A percentile compares a stretch with the other conserved stretches of the same genome.
phyloP scores from a whole-genome alignment of 1,140 invertebrate species.

The Vollenhovia emeryi region DNA sequence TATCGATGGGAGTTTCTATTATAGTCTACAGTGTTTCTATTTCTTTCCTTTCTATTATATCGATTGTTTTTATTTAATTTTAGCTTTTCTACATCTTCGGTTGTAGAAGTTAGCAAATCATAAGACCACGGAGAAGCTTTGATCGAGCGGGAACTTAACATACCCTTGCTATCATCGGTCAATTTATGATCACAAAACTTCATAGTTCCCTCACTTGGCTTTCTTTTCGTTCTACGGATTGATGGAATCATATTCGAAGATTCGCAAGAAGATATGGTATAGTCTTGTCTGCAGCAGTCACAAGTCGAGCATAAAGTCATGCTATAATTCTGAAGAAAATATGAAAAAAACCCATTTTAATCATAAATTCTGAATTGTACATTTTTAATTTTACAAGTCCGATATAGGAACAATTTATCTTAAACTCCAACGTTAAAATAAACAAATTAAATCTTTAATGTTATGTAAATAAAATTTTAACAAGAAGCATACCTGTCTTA shows the following conservation, averaged over 20 bases:
- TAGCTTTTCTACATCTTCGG: not conserved
- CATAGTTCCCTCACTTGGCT: not conserved
- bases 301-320: conserved; percentile 21
- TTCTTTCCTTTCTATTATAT: not conserved
- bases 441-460: not conserved
- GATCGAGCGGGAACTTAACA: not conserved
- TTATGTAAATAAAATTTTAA: not conserved
- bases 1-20: not conserved
- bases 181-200: not conserved
- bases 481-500: not conserved
- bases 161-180: not conserved
- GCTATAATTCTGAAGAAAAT: not conserved
- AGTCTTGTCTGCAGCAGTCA: not conserved
- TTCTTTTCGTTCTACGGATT: not conserved
- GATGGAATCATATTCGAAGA: not conserved
- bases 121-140: not conserved
- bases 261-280: not conserved
- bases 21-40: not conserved
- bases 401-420: not conserved
- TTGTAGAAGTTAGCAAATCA: not conserved
- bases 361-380: not conserved
- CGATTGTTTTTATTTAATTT: not conserved
- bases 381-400: not conserved
- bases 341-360: not conserved
- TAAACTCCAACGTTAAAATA: not conserved